Evolutionary conservation across 2,113 vertebrate species (phyloP), one percentile per base, ranked within the genome.

Genomic region (Pterophyllum scalare): DNA sequence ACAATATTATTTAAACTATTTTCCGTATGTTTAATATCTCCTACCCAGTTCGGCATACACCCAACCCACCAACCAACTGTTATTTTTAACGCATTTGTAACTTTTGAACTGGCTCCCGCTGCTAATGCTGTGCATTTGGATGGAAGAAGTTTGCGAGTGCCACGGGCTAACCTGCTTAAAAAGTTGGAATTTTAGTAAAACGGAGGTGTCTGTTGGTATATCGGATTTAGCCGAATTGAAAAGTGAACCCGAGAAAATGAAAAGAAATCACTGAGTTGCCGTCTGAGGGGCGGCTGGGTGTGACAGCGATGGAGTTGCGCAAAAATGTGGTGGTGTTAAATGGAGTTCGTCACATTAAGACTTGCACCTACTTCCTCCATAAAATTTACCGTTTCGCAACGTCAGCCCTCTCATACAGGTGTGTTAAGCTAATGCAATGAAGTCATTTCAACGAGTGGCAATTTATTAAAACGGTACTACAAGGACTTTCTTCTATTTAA

Each of bases 1-100:
- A 9, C 5, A 57, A 58, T 1, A 13, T 19, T 0, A 4, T 0
- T 7, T 0, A 0, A 19, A 38, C 0, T 2, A n/a, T 43, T 5
- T 56, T 6, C 0, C 0, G 0, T 1, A 46, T 60, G 1, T 1
- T 0, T 19, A 2, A 17, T 1, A 6, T 6, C 3, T 4, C 20
- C 3, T 49, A 1, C 3, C 3, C 0, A 31, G 1, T 88, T 77
- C 91, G 91, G 90, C 82, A 2, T 49, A 10, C 0, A 7, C 12
- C 1, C 0, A 56, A 24, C 4, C 4, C 2, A n/a, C 5, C 1
- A 13, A 19, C 0, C 7, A 5, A 2, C n/a, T 1, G 2, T 35
- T 31, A 0, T 59, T 80, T 31, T 22, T 0, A 5, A 14, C 20
- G 2, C 0, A 79, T 74, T 62, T 59, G 5, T 0, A 72, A 61